Evolutionary conservation across 92 coral and sea anemone genomes (phyloP).

Genomic region (Heliopora coerulea): DNA sequence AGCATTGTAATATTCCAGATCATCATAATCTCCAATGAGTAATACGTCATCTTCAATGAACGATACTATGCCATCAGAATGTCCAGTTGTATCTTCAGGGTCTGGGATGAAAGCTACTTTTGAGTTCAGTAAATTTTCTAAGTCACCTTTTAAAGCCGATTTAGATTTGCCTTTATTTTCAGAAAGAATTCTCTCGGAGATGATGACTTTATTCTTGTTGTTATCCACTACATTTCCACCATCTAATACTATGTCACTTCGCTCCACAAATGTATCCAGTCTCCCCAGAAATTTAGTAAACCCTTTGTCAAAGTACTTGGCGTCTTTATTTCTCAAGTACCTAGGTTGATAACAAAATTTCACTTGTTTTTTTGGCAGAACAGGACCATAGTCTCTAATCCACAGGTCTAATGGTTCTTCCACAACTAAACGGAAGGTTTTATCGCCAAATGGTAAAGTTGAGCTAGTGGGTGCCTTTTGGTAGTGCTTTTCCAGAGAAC

Average conservation of each 20-base stretch:
- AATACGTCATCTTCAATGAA: conserved; percentile 66
- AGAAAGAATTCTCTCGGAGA: conserved; percentile 40
- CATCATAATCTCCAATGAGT: conserved; percentile 43
- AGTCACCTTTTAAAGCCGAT: conserved; percentile 27
- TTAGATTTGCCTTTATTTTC: conserved; percentile 44
- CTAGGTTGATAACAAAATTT: conserved; percentile 46
- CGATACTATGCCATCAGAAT: conserved; percentile 69
- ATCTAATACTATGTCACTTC: conserved; percentile 41
- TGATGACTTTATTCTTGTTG: conserved; percentile 35
- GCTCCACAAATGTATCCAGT: conserved; percentile 4
- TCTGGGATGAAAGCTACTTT: conserved; percentile 60
- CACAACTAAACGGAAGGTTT: conserved; percentile 20
- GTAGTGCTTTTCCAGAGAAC: background rate
- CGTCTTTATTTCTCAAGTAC: conserved; percentile 38
- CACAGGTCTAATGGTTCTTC: conserved; percentile 42
- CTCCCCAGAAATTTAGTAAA: conserved; percentile 21
- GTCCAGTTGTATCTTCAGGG: conserved; percentile 72
- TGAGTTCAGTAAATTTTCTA: conserved; percentile 56
- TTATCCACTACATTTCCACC: conserved; percentile 56
- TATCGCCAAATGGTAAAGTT: conserved; percentile 39
- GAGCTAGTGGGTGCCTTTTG: conserved; percentile 34
- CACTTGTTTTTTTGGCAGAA: conserved; percentile 30
- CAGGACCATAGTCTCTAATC: conserved; percentile 45
- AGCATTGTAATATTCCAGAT: conserved; percentile 42
- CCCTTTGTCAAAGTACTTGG: conserved; percentile 22